A percentile compares a stretch with the other conserved stretches of the same genome.
Conservation (phyloP, 1,140 invertebrate species). For the Oppia nitens region DNA sequence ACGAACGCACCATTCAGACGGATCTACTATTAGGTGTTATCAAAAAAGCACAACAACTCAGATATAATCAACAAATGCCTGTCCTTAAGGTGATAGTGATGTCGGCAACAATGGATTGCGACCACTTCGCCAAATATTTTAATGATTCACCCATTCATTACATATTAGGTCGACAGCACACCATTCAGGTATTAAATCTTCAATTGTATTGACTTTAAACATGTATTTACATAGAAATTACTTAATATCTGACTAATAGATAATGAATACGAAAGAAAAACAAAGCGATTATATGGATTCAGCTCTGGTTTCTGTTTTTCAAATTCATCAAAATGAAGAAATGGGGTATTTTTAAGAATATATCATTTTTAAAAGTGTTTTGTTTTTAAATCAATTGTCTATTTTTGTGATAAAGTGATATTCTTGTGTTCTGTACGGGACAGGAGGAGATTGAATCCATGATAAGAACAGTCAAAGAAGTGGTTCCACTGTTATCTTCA, state of each 20-base stretch:
- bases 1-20: constrained; percentile 87
- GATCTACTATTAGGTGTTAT: constrained; percentile 77
- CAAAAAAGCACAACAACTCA: constrained; percentile 53
- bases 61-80: constrained; percentile 31
- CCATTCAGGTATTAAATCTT: constrained; percentile 39
- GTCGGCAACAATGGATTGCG: constrained; percentile 89
- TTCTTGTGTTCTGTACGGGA: constrained; percentile 93
- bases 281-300: constrained; percentile 63
- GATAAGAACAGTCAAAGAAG: constrained; percentile 50
- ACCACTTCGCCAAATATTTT: constrained; percentile 81
- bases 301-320: constrained; percentile 67
- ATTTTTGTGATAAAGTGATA: constrained; percentile 38
- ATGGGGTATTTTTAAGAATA: not conserved
- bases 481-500: constrained; percentile 28
- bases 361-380: not conserved
- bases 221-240: not conserved
- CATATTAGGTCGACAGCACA: constrained; percentile 69
- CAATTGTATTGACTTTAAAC: constrained; percentile 1
- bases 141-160: constrained; percentile 65
- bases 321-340: constrained; percentile 68
- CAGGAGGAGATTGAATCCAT: constrained; percentile 95
- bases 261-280: constrained; percentile 29
- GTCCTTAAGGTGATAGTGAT: constrained; percentile 49
- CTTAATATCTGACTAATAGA: not conserved
- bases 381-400: not conserved